Conservation (phyloP, 2,888 invertebrate genomes). For the Rhingia rostrata region DNA sequence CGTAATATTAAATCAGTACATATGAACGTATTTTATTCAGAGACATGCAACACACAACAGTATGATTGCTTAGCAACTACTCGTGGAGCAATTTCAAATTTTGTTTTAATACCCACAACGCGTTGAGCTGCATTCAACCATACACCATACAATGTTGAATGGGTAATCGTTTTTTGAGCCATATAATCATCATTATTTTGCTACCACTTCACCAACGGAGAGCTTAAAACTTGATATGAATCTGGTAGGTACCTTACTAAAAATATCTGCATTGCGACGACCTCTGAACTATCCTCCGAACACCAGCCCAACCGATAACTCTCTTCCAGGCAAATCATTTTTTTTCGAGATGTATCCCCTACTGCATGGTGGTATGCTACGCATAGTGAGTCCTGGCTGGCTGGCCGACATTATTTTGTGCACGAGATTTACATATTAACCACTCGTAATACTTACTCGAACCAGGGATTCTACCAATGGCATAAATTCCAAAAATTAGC, state of each 20-base stretch:
- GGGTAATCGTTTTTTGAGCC: slow-evolving; percentile 25
- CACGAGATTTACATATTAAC: slow-evolving; percentile 32
- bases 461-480: neutral
- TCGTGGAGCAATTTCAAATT: slow-evolving; percentile 7
- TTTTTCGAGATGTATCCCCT: neutral
- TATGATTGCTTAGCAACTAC: neutral
- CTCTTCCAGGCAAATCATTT: slow-evolving; percentile 24
- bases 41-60: neutral
- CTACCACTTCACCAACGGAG: neutral
- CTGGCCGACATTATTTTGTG: slow-evolving; percentile 32
- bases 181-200: slow-evolving; percentile 19
- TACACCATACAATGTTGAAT: slow-evolving; percentile 12
- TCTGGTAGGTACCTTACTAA: slow-evolving; percentile 8
- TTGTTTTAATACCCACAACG: slow-evolving; percentile 14
- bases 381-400: neutral
- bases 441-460: slow-evolving; percentile 24
- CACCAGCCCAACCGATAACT: slow-evolving; percentile 12
- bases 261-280: slow-evolving; percentile 34
- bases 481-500: slow-evolving; percentile 28
- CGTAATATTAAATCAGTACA: no score
- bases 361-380: neutral
- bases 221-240: slow-evolving; percentile 13
- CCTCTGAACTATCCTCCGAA: slow-evolving; percentile 6
- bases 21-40: no score
- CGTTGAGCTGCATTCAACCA: neutral